Base-by-base conservation (phyloP, 2,888 invertebrate genomes). In the Acholoe squamosa region DNA sequence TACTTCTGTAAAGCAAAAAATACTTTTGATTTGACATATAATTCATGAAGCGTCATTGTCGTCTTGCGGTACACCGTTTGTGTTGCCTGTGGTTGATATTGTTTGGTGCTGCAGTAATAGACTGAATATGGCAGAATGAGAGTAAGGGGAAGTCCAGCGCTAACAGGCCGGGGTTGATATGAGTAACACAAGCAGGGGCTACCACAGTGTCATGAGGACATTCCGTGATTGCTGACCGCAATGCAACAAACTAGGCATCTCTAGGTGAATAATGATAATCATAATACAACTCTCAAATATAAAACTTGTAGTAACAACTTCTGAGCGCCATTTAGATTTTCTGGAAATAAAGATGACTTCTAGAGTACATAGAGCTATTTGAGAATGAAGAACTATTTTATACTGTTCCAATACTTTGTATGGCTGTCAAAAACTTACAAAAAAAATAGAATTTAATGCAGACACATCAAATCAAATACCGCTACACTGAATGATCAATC, bases 21-120 rank as follows among this genome's bases (percentile, higher is more conserved):
- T 86, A 86, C 86, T 86, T 86, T 86, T 86, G 86, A 86, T 86
- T 86, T 86, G 52, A 86, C 86, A 86, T 86, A 43, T 43, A 43
- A 86, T 86, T 31, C 25, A 86, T 86, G 52, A 52, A 86, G 86
- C 86, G 52, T 86, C n/a, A n/a, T n/a, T n/a, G n/a, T n/a, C 10
- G 43, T 43, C 86, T 86, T 28, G 52, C 51, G 31, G 5, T 84
- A 52, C 84, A 84, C 86, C 56, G 31, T 34, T 34, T 80, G 0
- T n/a, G 16, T 54, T 25, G n/a, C 51, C 25, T 86, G 86, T 86
- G 22, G 86, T 25, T 54, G 52, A 28, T 54, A 84, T 51, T 51
- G n/a, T 51, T 84, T 51, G 52, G 51, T 84, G 25, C 51, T 52
- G 52, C 84, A 84, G 84, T 52, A 84, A 84, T 54, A 84, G 86